Conservation (phyloP, 2,113 vertebrate species). For the Ptilonorhynchus violaceus region DNA sequence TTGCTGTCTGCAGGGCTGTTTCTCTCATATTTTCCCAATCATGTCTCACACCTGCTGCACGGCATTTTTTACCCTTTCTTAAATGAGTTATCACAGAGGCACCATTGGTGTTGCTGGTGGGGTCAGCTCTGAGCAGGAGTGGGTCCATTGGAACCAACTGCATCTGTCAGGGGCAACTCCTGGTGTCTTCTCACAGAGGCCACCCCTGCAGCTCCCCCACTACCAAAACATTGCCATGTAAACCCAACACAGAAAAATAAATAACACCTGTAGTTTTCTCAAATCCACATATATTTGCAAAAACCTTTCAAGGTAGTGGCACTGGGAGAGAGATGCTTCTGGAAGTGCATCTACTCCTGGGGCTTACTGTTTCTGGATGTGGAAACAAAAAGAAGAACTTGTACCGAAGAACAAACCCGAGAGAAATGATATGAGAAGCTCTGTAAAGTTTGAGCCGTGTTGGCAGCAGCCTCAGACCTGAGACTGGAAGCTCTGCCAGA, state of each 20-base stretch:
- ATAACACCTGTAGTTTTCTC: background rate
- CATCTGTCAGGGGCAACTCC: accelerated
- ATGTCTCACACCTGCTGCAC: background rate
- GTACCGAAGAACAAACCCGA: background rate
- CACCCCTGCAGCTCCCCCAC: accelerated
- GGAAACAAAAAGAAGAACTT: background rate
- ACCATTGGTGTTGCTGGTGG: accelerated
- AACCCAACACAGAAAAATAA: background rate
- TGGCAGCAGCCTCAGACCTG: background rate
- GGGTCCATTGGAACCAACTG: background rate
- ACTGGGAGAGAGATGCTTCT: background rate
- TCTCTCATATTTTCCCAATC: background rate
- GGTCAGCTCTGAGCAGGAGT: background rate
- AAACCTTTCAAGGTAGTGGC: background rate
- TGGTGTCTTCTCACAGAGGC: background rate
- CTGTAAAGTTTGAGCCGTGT: background rate
- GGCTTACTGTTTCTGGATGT: background rate
- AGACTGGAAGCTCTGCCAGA: background rate
- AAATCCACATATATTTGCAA: background rate
- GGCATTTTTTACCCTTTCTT: background rate
- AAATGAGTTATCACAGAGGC: background rate
- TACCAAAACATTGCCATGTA: background rate
- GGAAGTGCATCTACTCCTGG: background rate
- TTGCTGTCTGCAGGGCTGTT: background rate
- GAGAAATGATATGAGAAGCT: background rate